These are phyloP conservation scores for Drosophila sulfurigaster DNA, from an alignment of 1,140 invertebrate species.

Conservation along the genomic window DNA sequence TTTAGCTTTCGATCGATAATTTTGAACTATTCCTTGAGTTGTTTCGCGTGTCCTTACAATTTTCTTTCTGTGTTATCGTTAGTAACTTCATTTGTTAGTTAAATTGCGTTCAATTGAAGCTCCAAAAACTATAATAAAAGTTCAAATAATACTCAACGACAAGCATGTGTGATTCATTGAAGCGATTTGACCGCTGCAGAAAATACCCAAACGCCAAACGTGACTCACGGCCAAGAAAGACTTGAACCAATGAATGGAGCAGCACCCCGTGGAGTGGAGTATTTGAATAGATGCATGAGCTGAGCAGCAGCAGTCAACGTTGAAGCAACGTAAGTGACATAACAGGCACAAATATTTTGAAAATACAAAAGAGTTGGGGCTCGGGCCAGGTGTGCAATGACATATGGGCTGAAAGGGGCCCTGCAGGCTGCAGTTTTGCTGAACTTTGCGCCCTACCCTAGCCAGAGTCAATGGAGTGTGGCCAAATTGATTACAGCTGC, in stretches of 20 bases:
- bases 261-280: conserved; percentile 14
- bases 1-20: too few relatives aligned
- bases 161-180: conserved; percentile 25
- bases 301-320: conserved; percentile 7
- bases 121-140: conserved; percentile 1
- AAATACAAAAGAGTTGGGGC: conserved; percentile 37
- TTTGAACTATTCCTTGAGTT: too few relatives aligned
- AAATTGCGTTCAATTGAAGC: conserved; percentile 10
- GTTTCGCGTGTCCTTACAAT: too few relatives aligned
- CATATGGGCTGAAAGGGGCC: conserved; percentile 4
- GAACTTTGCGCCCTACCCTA: conserved; percentile 63
- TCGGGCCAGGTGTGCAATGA: conserved; percentile 59
- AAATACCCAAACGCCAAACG: conserved; percentile 1
- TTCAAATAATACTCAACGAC: conserved; percentile 6
- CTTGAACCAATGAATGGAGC: conserved; percentile 20
- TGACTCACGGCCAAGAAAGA: conserved; percentile 26
- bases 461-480: conserved; percentile 67
- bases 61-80: too few relatives aligned
- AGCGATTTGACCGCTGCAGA: neutral
- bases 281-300: conserved; percentile 24
- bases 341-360: conserved; percentile 70
- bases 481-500: conserved; percentile 64
- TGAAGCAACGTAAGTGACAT: conserved; percentile 54
- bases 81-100: too few relatives aligned
- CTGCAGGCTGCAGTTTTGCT: conserved; percentile 12